Conservation (phyloP, 2,888 invertebrate genomes). For the Malthinus seriepunctatus region DNA sequence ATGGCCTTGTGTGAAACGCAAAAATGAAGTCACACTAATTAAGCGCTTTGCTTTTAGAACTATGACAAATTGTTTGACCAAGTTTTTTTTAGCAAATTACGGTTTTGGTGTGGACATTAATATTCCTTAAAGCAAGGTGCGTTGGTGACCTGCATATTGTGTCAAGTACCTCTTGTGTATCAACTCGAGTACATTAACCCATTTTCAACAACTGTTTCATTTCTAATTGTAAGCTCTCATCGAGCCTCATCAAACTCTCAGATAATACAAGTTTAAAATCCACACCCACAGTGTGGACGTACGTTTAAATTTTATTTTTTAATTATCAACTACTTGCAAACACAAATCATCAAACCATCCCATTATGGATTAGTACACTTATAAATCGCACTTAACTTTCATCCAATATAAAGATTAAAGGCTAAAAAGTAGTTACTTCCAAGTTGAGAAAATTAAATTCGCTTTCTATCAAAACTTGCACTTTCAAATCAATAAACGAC, state of each 20-base stretch:
- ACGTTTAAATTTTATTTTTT: too few relatives aligned
- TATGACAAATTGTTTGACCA: not conserved
- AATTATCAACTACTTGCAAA: too few relatives aligned
- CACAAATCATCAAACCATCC: too few relatives aligned
- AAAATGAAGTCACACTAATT: too few relatives aligned
- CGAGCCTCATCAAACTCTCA: not conserved
- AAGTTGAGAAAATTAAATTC: conserved; percentile 1
- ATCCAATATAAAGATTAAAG: too few relatives aligned
- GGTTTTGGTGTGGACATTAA: not conserved
- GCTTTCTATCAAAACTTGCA: conserved; percentile 1
- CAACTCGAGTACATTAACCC: conserved; percentile 20
- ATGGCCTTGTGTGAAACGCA: too few relatives aligned
- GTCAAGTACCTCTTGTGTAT: conserved; percentile 4
- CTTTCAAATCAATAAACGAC: not conserved
- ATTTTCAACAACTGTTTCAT: conserved; percentile 10
- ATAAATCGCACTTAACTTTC: too few relatives aligned
- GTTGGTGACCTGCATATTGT: conserved; percentile 21
- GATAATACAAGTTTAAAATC: not conserved
- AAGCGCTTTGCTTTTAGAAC: not conserved
- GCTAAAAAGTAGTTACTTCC: too few relatives aligned
- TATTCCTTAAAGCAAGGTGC: conserved; percentile 19
- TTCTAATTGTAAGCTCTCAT: not conserved
- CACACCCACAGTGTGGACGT: not conserved
- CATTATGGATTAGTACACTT: too few relatives aligned
- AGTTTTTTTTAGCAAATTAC: not conserved